phyloP scores from a whole-genome alignment of 2,888 invertebrate species.

The Lydus trimaculatus region DNA sequence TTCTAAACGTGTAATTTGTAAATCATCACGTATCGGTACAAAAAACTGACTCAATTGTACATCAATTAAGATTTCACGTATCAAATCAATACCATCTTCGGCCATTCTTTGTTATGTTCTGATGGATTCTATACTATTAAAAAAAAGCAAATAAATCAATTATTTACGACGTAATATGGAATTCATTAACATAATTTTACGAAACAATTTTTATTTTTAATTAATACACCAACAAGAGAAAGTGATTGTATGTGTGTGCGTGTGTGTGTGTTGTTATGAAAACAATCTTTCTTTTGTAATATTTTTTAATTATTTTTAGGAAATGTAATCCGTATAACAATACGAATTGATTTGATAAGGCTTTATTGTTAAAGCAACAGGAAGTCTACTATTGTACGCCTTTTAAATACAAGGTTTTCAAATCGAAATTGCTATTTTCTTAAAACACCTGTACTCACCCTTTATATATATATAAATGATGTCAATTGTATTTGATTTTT shows the following conservation, averaged over 20 bases:
- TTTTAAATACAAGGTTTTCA: neutral
- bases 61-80: constrained; percentile 85
- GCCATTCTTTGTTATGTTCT: constrained; percentile 50
- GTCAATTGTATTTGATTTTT: neutral
- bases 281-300: neutral
- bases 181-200: constrained; percentile 1
- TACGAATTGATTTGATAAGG: constrained; percentile 14
- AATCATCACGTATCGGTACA: constrained; percentile 86
- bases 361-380: constrained; percentile 26
- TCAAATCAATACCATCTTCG: constrained; percentile 75
- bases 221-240: neutral
- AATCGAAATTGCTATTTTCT: neutral
- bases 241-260: no score
- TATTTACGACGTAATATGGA: neutral
- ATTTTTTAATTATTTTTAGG: neutral
- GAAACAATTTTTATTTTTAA: constrained; percentile 7
- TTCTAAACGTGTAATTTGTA: constrained; percentile 87
- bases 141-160: no score
- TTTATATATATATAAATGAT: neutral
- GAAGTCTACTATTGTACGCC: constrained; percentile 24
- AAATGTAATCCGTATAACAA: neutral
- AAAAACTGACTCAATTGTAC: constrained; percentile 94
- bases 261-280: neutral
- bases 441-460: neutral
- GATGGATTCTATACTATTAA: no score